phyloP scores from a whole-genome alignment of 2,797 vertebrate genomes.

The Anomalospiza imberbis region DNA sequence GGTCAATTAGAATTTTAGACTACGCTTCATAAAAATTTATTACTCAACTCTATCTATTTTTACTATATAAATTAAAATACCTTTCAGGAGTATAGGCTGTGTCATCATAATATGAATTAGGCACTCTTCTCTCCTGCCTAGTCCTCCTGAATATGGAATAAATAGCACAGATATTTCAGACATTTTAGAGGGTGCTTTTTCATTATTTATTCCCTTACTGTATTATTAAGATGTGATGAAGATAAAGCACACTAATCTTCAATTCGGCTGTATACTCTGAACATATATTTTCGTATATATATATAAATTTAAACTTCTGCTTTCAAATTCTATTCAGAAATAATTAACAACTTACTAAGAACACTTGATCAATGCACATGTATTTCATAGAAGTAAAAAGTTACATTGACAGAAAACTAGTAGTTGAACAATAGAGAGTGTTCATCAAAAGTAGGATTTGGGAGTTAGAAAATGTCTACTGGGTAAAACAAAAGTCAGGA shows the following conservation, averaged over 20 bases:
- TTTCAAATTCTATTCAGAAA: background rate
- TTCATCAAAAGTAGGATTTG: background rate
- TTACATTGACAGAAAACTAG: background rate
- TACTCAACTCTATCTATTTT: slow-evolving; percentile 40
- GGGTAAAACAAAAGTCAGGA: background rate
- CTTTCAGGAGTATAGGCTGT: slow-evolving; percentile 71
- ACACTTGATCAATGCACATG: background rate
- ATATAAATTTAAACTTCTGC: background rate
- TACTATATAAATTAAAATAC: slow-evolving; percentile 65
- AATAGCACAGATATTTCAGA: slow-evolving; percentile 67
- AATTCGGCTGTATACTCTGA: background rate
- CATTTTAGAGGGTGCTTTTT: background rate
- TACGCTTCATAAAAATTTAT: background rate
- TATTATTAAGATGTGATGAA: background rate
- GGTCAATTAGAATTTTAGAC: slow-evolving; percentile 1
- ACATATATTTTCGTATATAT: background rate
- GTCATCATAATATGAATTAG: slow-evolving; percentile 73
- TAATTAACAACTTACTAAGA: background rate
- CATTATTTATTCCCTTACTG: background rate
- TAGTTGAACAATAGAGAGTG: background rate
- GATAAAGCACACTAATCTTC: background rate
- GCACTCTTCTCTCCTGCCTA: slow-evolving; percentile 75
- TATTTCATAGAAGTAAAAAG: background rate
- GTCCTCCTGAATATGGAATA: slow-evolving; percentile 77
- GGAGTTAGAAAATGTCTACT: background rate